Conservation (phyloP, 2,888 invertebrate genomes). For the Plagiodera versicolora region DNA sequence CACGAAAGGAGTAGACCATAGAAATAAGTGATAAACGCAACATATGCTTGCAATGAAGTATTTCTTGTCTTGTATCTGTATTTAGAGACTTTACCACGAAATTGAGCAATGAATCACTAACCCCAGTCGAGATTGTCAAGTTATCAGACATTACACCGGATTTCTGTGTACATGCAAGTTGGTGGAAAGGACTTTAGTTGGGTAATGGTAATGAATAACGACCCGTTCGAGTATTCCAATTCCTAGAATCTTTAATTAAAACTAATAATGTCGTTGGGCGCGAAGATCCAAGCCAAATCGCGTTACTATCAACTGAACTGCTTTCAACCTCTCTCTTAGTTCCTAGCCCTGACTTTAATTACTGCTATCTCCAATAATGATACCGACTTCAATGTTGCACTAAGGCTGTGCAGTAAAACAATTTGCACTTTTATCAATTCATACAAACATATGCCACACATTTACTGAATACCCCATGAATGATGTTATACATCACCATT, state of each 20-base stretch:
- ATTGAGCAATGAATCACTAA: neutral
- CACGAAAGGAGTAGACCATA: no score
- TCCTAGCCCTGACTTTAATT: conserved; percentile 15
- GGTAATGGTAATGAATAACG: conserved; percentile 14
- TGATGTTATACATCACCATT: no score
- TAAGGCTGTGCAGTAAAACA: conserved; percentile 18
- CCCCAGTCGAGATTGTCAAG: neutral
- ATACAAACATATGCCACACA: neutral
- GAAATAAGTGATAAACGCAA: no score
- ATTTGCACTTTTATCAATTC: conserved; percentile 6
- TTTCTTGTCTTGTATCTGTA: neutral
- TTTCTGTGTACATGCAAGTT: neutral
- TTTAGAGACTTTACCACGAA: neutral
- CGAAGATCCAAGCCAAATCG: conserved; percentile 13
- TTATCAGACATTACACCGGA: neutral
- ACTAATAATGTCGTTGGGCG: conserved; percentile 13
- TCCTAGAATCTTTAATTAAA: conserved; percentile 13
- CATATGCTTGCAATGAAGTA: neutral
- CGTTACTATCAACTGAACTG: conserved; percentile 13
- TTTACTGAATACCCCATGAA: neutral
- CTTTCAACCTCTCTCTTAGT: conserved; percentile 14
- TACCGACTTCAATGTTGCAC: conserved; percentile 13
- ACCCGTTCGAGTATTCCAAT: conserved; percentile 8
- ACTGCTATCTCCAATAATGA: conserved; percentile 19
- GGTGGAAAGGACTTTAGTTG: neutral